A percentile compares a stretch with the other conserved stretches of the same genome.
These are phyloP conservation scores for Polymixis flavicincta DNA, from an alignment of 2,888 invertebrate genomes.

Conservation along the genomic window DNA sequence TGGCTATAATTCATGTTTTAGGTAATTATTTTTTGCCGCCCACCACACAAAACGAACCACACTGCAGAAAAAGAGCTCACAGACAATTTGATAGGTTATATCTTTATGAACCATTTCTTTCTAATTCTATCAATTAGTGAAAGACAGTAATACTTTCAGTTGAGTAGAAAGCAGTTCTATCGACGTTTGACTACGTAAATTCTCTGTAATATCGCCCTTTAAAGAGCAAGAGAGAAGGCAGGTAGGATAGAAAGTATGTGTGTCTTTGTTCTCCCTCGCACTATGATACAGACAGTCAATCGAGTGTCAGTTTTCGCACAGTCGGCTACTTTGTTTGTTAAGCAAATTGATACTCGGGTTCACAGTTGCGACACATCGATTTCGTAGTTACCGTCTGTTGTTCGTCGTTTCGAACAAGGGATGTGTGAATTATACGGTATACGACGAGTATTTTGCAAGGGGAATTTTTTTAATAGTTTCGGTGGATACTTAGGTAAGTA, in stretches of 20 bases:
- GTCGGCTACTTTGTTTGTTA: conserved; percentile 49
- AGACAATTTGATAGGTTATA: too few species aligned
- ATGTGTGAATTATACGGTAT: neutral
- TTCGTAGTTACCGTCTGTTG: conserved; percentile 15
- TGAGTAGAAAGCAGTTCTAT: neutral
- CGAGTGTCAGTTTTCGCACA: conserved; percentile 38
- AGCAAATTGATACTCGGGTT: conserved; percentile 50
- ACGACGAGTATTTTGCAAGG: neutral
- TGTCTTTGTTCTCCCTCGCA: neutral
- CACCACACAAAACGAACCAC: neutral
- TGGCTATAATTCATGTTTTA: conserved; percentile 1
- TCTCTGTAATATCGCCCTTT: neutral
- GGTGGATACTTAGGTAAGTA: neutral
- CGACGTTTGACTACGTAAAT: neutral
- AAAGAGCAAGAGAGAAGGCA: neutral
- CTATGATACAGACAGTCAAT: conserved; percentile 31
- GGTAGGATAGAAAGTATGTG: neutral
- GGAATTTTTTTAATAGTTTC: neutral
- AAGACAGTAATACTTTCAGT: neutral
- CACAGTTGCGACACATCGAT: conserved; percentile 39
- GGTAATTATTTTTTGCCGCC: neutral
- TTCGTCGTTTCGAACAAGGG: conserved; percentile 5
- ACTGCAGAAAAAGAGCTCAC: neutral
- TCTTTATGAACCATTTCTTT: neutral
- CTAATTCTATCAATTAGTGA: neutral